These are phyloP conservation scores for Brachionus paranguensis DNA, from an alignment of 1,140 invertebrate genomes.

Conservation along the genomic window DNA sequence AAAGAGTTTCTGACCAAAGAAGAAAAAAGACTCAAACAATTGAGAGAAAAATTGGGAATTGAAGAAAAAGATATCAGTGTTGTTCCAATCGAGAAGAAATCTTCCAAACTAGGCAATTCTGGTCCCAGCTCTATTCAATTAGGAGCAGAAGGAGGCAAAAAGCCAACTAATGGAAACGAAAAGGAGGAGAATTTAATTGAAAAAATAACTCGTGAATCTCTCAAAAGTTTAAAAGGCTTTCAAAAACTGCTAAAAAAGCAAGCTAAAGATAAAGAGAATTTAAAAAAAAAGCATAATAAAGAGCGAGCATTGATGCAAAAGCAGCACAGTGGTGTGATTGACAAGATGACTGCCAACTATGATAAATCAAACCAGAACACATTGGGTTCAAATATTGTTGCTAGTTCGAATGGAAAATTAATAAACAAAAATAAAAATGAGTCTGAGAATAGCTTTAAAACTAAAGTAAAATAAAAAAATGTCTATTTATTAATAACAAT, in stretches of 20 bases:
- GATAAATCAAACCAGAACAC: slow-evolving; percentile 36
- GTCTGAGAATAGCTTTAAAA: not conserved
- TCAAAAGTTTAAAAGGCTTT: slow-evolving; percentile 85
- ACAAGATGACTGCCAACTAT: slow-evolving; percentile 41
- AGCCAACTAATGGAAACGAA: slow-evolving; percentile 36
- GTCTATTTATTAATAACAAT: not conserved
- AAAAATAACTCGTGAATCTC: slow-evolving; percentile 78
- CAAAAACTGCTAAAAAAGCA: slow-evolving; percentile 91
- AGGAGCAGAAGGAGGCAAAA: slow-evolving; percentile 2
- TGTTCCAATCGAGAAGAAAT: not conserved
- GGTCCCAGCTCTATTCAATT: not conserved
- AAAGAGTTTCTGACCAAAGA: slow-evolving; percentile 81
- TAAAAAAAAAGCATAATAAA: slow-evolving; percentile 87
- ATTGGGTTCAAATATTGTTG: not conserved
- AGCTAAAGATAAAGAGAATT: slow-evolving; percentile 55
- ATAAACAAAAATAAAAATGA: not conserved
- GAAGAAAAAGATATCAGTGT: slow-evolving; percentile 67
- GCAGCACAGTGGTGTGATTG: slow-evolving; percentile 62
- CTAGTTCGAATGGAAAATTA: not conserved
- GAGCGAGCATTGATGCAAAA: slow-evolving; percentile 85
- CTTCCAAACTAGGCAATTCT: not conserved
- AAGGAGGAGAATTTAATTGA: slow-evolving; percentile 61
- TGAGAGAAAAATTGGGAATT: slow-evolving; percentile 81
- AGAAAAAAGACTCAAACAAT: slow-evolving; percentile 81
- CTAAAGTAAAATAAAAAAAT: not conserved